Evolutionary conservation across 2,113 vertebrate species (phyloP).

Genomic region (Corythoichthys haematopterus): DNA sequence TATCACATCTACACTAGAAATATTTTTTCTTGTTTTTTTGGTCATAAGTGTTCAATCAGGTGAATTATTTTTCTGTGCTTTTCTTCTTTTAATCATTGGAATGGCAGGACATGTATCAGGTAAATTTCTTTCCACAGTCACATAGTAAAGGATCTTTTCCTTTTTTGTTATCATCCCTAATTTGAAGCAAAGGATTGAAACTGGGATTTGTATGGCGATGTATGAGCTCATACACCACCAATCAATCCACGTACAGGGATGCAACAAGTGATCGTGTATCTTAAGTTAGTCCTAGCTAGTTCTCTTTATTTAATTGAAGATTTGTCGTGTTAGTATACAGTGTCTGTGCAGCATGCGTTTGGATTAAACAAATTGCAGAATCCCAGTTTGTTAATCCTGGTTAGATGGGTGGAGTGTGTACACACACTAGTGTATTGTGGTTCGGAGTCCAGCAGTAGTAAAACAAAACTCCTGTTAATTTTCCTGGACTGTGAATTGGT

Average conservation of each 20-base stretch:
- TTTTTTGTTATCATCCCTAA: constrained; percentile 38
- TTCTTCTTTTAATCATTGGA: constrained; percentile 79
- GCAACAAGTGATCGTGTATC: constrained; percentile 8
- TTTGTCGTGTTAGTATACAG: constrained; percentile 13
- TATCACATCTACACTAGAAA: neutral
- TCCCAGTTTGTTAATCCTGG: constrained; percentile 75
- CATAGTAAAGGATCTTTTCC: constrained; percentile 59
- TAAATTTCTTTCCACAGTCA: constrained; percentile 71
- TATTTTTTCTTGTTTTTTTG: neutral
- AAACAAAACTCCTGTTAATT: neutral
- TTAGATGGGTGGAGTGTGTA: constrained; percentile 47
- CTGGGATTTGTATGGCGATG: constrained; percentile 74
- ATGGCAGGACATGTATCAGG: constrained; percentile 96
- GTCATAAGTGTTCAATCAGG: constrained; percentile 57
- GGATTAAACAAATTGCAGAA: constrained; percentile 40
- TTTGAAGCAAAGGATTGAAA: constrained; percentile 72
- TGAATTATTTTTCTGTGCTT: constrained; percentile 86
- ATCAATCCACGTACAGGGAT: constrained; percentile 29
- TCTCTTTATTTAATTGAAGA: neutral
- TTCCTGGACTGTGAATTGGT: neutral
- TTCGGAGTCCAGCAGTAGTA: neutral
- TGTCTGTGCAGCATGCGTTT: constrained; percentile 32
- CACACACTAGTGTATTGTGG: constrained; percentile 28
- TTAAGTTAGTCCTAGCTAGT: constrained; percentile 4
- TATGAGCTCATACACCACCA: constrained; percentile 27